These are phyloP conservation scores for Mactromeris polynyma DNA, from an alignment of 2,888 invertebrate species.

Conservation along the genomic window DNA sequence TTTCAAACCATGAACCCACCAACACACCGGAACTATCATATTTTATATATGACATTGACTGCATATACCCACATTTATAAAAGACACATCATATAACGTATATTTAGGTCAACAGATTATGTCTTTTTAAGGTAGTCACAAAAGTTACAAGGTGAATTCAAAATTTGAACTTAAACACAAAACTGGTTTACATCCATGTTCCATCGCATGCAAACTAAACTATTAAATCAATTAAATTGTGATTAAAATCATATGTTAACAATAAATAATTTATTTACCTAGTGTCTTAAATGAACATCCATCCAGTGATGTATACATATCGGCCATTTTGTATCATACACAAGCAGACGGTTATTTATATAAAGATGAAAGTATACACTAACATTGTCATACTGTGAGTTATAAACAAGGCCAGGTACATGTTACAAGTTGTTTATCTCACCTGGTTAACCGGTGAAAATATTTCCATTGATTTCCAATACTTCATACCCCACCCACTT, in stretches of 20 bases:
- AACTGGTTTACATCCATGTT: background rate
- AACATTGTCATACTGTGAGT: background rate
- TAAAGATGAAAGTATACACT: background rate
- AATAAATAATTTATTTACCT: constrained; percentile 18
- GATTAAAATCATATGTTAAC: background rate
- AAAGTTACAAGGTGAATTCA: background rate
- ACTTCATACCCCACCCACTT: background rate
- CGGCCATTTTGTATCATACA: constrained; percentile 37
- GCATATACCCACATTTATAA: background rate
- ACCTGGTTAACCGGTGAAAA: background rate
- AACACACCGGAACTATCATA: background rate
- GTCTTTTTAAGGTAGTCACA: background rate
- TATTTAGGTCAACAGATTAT: background rate
- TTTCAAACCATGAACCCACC: too few relatives aligned
- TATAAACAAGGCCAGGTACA: background rate
- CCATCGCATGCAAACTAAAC: background rate
- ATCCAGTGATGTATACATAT: background rate
- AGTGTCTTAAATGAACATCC: background rate
- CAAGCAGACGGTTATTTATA: background rate
- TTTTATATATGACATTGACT: background rate
- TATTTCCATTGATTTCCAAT: constrained; percentile 16
- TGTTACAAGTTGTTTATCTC: background rate
- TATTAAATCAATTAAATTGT: background rate
- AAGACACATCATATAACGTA: background rate
- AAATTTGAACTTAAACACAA: background rate